Evolutionary conservation across 2,113 vertebrate genomes (phyloP).

Genomic region (Malurus cyaneus): DNA sequence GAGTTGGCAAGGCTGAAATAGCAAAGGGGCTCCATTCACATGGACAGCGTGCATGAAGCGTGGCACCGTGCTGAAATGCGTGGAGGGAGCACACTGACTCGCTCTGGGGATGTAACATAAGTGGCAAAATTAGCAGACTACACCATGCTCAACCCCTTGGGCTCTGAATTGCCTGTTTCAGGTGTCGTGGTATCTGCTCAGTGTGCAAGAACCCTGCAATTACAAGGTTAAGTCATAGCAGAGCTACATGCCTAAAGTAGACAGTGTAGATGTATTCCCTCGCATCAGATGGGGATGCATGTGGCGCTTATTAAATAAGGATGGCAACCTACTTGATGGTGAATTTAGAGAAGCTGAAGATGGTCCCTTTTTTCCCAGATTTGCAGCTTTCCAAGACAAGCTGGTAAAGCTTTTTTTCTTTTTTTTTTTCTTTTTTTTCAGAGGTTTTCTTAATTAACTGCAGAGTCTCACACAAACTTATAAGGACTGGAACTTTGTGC

Average conservation of each 20-base stretch:
- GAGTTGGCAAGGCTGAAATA: not conserved
- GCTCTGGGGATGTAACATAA: not conserved
- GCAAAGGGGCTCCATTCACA: not conserved
- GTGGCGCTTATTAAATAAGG: not conserved
- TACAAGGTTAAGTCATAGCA: not conserved
- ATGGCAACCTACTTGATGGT: not conserved
- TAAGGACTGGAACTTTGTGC: not conserved
- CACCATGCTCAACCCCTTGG: not conserved
- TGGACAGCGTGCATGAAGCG: fast-evolving
- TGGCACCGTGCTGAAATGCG: not conserved
- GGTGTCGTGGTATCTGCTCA: not conserved
- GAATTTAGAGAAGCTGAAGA: not conserved
- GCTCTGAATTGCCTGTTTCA: not conserved
- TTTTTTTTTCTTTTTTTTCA: not conserved
- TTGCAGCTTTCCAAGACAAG: not conserved
- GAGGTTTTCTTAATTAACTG: not conserved
- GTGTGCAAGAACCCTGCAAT: not conserved
- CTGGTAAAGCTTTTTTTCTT: not conserved
- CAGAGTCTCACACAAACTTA: not conserved
- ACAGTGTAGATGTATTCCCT: not conserved
- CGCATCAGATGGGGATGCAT: not conserved
- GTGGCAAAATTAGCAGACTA: not conserved
- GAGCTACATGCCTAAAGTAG: not conserved
- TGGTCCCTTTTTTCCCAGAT: not conserved
- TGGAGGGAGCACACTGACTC: not conserved